These are phyloP conservation scores for Hoplostethus mediterraneus DNA, from an alignment of 2,797 vertebrate species.

Conservation along the genomic window DNA sequence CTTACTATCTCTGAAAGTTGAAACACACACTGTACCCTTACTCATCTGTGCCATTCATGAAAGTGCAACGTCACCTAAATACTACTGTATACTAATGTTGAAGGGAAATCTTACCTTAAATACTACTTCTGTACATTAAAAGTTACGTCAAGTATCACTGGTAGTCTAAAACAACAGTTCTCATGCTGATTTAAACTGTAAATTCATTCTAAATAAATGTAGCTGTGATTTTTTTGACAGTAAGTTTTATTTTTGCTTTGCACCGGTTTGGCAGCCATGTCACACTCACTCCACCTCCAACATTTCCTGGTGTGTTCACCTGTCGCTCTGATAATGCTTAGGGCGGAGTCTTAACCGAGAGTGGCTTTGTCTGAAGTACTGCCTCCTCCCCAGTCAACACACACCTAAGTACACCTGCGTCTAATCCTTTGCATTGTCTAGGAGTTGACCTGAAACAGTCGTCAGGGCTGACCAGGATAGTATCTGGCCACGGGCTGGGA, in stretches of 20 bases:
- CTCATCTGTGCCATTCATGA: neutral
- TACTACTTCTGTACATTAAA: neutral
- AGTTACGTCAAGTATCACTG: neutral
- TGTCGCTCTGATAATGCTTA: conserved; percentile 67
- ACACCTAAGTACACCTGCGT: conserved; percentile 64
- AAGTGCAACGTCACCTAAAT: neutral
- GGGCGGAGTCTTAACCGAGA: conserved; percentile 68
- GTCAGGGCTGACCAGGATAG: conserved; percentile 1
- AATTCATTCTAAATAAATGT: conserved; percentile 37
- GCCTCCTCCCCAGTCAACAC: conserved; percentile 52
- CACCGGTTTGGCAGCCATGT: neutral
- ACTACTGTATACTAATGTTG: too few species aligned
- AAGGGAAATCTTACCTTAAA: too few species aligned
- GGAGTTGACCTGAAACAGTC: conserved; percentile 38
- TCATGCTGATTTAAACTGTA: conserved; percentile 16
- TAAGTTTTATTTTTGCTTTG: neutral
- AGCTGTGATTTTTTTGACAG: neutral
- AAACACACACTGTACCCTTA: neutral
- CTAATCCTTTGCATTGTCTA: conserved; percentile 28
- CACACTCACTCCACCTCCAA: conserved; percentile 7
- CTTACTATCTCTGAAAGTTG: neutral
- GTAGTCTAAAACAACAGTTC: neutral
- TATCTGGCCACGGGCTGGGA: conserved; percentile 13
- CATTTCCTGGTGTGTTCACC: conserved; percentile 56
- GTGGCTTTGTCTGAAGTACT: conserved; percentile 47